A percentile compares a stretch with the other conserved stretches of the same genome.
Evolutionary conservation across 2,797 vertebrate genomes (phyloP).

Genomic region (Myoxocephalus aenaeus): DNA sequence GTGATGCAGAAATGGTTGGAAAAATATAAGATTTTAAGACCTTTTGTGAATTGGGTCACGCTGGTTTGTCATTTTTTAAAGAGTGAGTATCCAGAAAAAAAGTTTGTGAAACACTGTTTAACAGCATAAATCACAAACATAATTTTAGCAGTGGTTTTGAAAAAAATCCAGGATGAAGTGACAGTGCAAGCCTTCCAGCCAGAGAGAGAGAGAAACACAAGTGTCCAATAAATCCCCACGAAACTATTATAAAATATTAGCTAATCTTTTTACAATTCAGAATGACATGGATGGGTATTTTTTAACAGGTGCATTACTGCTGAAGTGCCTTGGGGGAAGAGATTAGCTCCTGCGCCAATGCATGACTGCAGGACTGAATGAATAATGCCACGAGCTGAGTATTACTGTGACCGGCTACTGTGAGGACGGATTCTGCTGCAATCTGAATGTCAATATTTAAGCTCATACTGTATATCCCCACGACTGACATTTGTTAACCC

Average conservation of each 20-base stretch:
- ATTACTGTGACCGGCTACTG: conserved; percentile 47
- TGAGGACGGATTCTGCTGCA: conserved; percentile 51
- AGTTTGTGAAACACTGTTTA: not conserved
- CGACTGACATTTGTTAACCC: conserved; percentile 59
- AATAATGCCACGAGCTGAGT: conserved; percentile 62
- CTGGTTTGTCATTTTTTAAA: not conserved
- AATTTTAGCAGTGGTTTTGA: conserved; percentile 10
- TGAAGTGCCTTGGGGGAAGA: conserved; percentile 70
- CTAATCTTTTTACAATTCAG: conserved; percentile 69
- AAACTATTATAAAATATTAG: conserved; percentile 70
- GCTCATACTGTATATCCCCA: conserved; percentile 49
- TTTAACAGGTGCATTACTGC: conserved; percentile 73
- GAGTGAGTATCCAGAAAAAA: not conserved
- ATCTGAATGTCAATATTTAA: conserved; percentile 70
- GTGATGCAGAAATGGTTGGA: not conserved
- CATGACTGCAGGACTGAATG: conserved; percentile 67
- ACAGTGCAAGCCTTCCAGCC: conserved; percentile 39
- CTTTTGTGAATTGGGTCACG: not conserved
- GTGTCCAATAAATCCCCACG: conserved; percentile 58
- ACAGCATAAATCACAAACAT: conserved; percentile 4
- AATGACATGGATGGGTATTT: conserved; percentile 68
- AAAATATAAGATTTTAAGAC: not conserved
- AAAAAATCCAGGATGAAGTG: conserved; percentile 19
- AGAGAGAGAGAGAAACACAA: conserved; percentile 43
- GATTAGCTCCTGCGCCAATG: conserved; percentile 66